Percentiles rank a stretch among this genome's conserved stretches.
Evolutionary conservation across 92 coral and sea anemone genomes (phyloP).

Genomic region (Blastomussa wellsi): DNA sequence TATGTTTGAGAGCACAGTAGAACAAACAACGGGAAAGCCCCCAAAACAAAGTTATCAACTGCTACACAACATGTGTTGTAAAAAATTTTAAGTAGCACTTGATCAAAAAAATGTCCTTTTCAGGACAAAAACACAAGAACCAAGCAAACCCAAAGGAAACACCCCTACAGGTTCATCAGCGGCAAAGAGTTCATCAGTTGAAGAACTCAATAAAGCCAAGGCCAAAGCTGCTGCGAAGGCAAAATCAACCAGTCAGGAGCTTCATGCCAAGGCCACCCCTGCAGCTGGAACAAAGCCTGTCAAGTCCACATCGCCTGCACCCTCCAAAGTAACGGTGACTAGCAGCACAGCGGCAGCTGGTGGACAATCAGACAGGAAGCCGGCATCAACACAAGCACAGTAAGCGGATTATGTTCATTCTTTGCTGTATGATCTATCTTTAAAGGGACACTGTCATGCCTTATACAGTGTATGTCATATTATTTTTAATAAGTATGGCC

Average conservation of each 20-base stretch:
- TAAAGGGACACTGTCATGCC: no score
- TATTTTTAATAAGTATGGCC: no score
- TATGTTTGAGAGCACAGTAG: no score
- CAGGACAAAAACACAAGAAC: constrained; percentile 1
- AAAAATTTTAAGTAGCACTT: background rate
- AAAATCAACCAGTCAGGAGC: constrained; percentile 22
- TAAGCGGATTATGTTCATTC: background rate
- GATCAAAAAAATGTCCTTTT: background rate
- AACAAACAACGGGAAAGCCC: no score
- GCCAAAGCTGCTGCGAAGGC: constrained; percentile 9
- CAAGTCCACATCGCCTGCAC: background rate
- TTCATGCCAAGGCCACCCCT: constrained; percentile 4
- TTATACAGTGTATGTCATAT: no score
- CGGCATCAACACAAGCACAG: constrained; percentile 9
- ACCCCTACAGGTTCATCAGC: background rate
- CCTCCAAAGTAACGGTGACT: background rate
- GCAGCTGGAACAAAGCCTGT: background rate
- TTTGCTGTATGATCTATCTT: no score
- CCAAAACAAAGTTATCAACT: no score
- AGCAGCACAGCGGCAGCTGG: background rate
- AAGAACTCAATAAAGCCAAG: constrained; percentile 8
- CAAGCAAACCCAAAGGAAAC: constrained; percentile 10
- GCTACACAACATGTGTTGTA: background rate
- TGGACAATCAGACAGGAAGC: background rate
- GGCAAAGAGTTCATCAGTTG: background rate